These are phyloP conservation scores for Poeciliopsis turneri DNA, from an alignment of 2,797 vertebrate species.

Conservation along the genomic window DNA sequence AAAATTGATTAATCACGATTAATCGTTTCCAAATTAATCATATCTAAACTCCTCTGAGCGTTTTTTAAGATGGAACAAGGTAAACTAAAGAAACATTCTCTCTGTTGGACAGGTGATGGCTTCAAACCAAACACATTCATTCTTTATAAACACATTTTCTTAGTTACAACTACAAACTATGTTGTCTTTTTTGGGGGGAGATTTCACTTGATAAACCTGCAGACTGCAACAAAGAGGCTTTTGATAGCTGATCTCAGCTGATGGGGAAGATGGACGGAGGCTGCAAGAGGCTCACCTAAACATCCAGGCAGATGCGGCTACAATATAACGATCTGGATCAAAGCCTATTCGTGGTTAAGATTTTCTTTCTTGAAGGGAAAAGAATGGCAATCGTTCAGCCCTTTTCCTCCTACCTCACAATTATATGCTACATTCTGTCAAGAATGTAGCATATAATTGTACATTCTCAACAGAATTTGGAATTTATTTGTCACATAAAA, in stretches of 20 bases:
- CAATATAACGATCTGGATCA: neutral
- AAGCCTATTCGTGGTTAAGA: neutral
- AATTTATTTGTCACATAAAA: neutral
- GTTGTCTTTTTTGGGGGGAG: neutral
- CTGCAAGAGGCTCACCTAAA: neutral
- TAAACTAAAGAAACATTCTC: neutral
- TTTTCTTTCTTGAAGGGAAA: neutral
- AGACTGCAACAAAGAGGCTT: neutral
- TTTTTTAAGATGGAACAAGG: neutral
- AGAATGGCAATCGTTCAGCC: neutral
- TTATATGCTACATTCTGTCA: neutral
- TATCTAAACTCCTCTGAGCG: neutral
- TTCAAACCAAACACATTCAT: neutral
- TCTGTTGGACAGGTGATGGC: neutral
- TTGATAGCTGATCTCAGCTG: neutral
- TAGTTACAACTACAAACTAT: neutral
- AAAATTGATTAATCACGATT: too few species aligned
- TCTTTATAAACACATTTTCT: neutral
- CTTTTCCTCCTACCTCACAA: neutral
- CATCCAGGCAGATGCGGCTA: neutral
- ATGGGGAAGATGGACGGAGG: neutral
- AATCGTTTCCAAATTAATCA: too few species aligned
- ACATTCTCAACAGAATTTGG: too few species aligned
- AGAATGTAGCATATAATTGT: neutral
- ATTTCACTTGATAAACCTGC: neutral